These are phyloP conservation scores for Sesamia inferens DNA, from an alignment of 2,888 invertebrate genomes.

Conservation along the genomic window DNA sequence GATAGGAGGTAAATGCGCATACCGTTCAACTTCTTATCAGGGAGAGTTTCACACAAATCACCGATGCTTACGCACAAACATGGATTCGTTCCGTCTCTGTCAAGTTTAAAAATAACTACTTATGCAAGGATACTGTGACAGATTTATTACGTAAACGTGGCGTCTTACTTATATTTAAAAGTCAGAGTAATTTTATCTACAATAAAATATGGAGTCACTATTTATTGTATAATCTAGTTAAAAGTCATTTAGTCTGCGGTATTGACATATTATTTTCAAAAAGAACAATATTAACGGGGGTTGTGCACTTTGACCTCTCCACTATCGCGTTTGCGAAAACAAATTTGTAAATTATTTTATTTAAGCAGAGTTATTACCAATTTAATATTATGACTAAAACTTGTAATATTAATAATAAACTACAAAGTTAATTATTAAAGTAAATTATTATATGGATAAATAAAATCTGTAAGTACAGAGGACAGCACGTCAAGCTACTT, in stretches of 20 bases:
- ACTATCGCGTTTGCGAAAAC: background rate
- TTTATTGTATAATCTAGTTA: background rate
- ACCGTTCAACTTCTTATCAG: conserved; percentile 61
- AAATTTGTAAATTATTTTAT: background rate
- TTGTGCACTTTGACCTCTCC: background rate
- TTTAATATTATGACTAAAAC: no score
- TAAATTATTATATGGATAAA: background rate
- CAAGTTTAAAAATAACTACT: conserved; percentile 51
- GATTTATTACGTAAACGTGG: conserved; percentile 27
- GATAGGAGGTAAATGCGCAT: conserved; percentile 48
- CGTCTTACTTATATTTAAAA: conserved; percentile 10
- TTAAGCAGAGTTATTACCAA: no score
- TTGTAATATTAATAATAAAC: no score
- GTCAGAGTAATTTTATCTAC: conserved; percentile 17
- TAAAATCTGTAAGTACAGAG: background rate
- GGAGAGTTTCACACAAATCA: conserved; percentile 43
- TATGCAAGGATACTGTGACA: conserved; percentile 38
- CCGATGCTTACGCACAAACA: conserved; percentile 47
- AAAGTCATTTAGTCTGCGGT: background rate
- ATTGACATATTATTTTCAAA: background rate
- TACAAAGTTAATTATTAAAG: no score
- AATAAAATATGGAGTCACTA: background rate
- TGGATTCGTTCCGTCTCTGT: conserved; percentile 38
- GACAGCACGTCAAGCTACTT: no score
- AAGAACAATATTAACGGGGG: background rate